phyloP scores from a whole-genome alignment of 2,113 vertebrate genomes.

The Notechis scutatus region DNA sequence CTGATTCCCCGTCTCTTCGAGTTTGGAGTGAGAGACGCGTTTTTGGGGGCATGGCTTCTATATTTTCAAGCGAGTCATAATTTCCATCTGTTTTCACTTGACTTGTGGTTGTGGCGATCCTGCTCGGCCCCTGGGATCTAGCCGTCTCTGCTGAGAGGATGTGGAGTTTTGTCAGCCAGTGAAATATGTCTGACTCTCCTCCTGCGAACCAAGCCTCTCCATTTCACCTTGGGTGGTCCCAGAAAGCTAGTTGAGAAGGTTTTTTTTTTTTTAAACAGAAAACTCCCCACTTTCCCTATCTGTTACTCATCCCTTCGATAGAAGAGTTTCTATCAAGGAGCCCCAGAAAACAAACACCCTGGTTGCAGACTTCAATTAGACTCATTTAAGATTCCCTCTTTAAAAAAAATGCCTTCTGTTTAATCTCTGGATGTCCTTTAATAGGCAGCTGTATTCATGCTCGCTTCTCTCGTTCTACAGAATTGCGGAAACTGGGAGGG shows the following conservation, averaged over 20 bases:
- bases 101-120: constrained; percentile 77
- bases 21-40: constrained; percentile 52
- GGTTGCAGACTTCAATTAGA: constrained; percentile 27
- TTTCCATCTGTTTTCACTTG: constrained; percentile 82
- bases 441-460: constrained; percentile 38
- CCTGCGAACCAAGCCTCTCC: not conserved
- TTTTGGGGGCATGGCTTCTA: constrained; percentile 56
- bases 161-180: constrained; percentile 82
- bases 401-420: constrained; percentile 32
- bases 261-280: constrained; percentile 59
- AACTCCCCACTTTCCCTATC: constrained; percentile 61
- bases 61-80: constrained; percentile 63
- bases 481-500: not conserved
- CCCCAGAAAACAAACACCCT: constrained; percentile 47
- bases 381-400: constrained; percentile 44
- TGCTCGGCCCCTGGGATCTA: constrained; percentile 72
- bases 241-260: constrained; percentile 45
- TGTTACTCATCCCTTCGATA: constrained; percentile 51
- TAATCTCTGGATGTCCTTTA: constrained; percentile 28
- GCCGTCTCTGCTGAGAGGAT: constrained; percentile 74
- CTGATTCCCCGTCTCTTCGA: constrained; percentile 45
- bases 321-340: constrained; percentile 49
- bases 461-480: constrained; percentile 20
- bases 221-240: constrained; percentile 75
- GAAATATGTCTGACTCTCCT: constrained; percentile 74